Base-by-base conservation (phyloP, 2,888 invertebrate genomes). In the Athetis lepigone region DNA sequence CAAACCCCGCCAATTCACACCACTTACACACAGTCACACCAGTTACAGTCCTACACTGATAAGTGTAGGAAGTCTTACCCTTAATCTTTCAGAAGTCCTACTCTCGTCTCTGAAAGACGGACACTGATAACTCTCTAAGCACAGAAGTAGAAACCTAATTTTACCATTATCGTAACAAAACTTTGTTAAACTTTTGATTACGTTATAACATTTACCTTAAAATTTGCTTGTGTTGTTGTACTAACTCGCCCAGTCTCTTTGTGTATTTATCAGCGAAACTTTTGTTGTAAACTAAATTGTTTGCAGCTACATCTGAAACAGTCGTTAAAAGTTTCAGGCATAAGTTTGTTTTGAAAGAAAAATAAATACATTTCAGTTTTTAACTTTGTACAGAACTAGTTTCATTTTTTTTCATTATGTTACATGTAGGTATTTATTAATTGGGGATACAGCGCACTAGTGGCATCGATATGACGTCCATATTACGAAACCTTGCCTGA, bases 181-280 rank as follows among this genome's bases (percentile, higher is more conserved):
- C 29, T 11, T 39, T 55, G 18, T 49, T 19, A 39, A 37, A 52
- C 11, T 54, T 55, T 27, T 46, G 21, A 56, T 50, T 19, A 56
- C 46, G 36, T 23, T 54, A 49, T 43, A 43, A 52, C 0, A 75
- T 80, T 84, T 84, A 93, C 94, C 85, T 86, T 56, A 93, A 83
- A 75, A 94, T 86, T 36, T 76, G 80, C 54, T 83, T 87, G 62
- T 94, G 94, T 75, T 94, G 94, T 45, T 89, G 80, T 2, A 90
- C 90, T 54, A 94, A 81, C 18, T 85, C 70, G 2, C 90, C 82
- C 46, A 94, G 75, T 62, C 91, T 85, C 13, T 78, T 79, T n/a
- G 70, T 75, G 55, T 87, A 92, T 58, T 72, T 85, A 37, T 80
- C 64, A 55, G 75, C 77, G 52, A 91, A 92, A 13, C 80, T 61